Base-by-base conservation (phyloP, 2,888 invertebrate genomes). In the Liposcelis brunnea region DNA sequence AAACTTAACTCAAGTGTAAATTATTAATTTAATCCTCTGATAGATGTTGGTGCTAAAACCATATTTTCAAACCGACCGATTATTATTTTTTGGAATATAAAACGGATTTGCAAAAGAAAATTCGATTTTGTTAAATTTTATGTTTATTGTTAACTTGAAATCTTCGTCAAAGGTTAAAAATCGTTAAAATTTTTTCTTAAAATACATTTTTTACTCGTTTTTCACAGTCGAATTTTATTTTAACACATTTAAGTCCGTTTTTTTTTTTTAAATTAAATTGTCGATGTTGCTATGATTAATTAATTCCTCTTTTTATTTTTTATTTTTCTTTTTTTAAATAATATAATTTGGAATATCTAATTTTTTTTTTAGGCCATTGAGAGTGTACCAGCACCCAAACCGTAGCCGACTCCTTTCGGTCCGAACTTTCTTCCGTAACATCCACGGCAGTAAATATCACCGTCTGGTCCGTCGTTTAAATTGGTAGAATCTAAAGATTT, bases 401-500 rank as follows among this genome's bases (percentile, higher is more conserved):
- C 90, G 60, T 78, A 90, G 52, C 90, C 90, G 57, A 86, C 84
- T 54, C 89, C 89, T 61, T 80, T 84, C 33, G 87, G 86, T 46
- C 89, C 89, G 60, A 72, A 90, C 65, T 82, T 80, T 58, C 82
- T 75, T 54, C 80, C 82, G 64, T 90, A 90, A 66, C 89, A 90
- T 53, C 84, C 75, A 61, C 83, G 76, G 69, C 91, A 94, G 70
- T 89, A 94, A 60, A 94, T 86, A 61, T 93, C 87, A 46, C 83
- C 83, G 62, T 91, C 84, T 49, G 93, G 91, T 53, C 82, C 91
- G 59, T 90, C 91, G 61, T 85, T 86, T 55, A 86, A 70, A 61
- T 83, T 87, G 58, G 87, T 87, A 54, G 89, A 89, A 67, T 90
- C 90, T 61, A 84, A 71, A 55, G 86, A 86, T 65, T 80, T 80